These are phyloP conservation scores for Pituophis catenifer DNA, from an alignment of 2,113 vertebrate genomes.

Conservation along the genomic window DNA sequence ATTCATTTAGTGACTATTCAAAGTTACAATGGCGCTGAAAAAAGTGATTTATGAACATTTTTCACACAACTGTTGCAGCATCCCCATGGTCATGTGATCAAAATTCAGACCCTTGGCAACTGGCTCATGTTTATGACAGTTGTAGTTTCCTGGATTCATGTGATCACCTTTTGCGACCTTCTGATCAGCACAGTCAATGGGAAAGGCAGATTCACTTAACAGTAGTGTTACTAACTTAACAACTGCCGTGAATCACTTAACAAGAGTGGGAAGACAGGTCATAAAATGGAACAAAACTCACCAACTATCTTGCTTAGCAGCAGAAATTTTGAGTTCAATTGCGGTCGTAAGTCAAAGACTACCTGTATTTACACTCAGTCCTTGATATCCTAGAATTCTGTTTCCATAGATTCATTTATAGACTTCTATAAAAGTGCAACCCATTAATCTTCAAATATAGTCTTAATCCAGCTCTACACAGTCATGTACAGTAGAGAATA, in stretches of 20 bases:
- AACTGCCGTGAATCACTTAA: not conserved
- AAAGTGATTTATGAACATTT: not conserved
- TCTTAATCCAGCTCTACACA: not conserved
- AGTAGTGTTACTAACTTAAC: not conserved
- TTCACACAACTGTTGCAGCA: not conserved
- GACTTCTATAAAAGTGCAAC: not conserved
- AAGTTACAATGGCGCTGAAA: not conserved
- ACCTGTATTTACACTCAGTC: not conserved
- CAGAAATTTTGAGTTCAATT: not conserved
- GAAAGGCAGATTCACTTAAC: not conserved
- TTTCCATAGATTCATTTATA: not conserved
- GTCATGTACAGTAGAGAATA: not conserved
- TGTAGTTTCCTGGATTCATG: not conserved
- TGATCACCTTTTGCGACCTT: not conserved
- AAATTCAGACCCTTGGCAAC: not conserved
- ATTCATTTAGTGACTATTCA: not conserved
- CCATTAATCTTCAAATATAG: not conserved
- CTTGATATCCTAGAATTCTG: not conserved
- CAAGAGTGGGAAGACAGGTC: not conserved
- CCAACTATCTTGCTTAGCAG: not conserved
- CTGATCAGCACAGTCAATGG: not conserved
- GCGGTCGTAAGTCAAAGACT: not conserved
- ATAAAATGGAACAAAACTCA: not conserved
- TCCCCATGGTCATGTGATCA: not conserved
- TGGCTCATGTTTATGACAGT: not conserved